Base-by-base conservation (phyloP, 2,113 vertebrate species). In the Puffinus mauretanicus region DNA sequence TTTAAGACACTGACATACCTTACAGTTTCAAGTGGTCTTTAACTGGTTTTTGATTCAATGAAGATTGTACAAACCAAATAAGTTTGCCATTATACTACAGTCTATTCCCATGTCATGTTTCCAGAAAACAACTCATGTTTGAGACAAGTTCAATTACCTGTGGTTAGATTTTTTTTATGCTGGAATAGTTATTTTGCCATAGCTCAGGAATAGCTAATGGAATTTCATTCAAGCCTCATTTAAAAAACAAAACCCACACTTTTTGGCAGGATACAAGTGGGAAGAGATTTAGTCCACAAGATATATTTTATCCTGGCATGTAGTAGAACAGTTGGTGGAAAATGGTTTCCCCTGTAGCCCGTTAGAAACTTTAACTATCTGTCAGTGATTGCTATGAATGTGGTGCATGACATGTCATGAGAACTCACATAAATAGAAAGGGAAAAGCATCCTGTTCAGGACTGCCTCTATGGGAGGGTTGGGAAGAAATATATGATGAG, bases 281-380 rank as follows among this genome's bases (percentile, higher is more conserved):
- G 91, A 94, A 96, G 93, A 95, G 84, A 95, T 97, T 97, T 95
- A 96, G 95, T 94, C 94, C 89, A 73, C 80, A 86, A 97, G 86
- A 95, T 61, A 86, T 94, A 97, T 96, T 96, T 97, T 90, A 94
- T 96, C 78, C 86, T 94, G 93, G 87, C 88, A 90, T 96, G 81
- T 86, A 67, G 61, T 80, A 97, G 92, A 96, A 92, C 54, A 95
- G 78, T 95, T 91, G 85, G 90, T 97, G 82, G 95, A 97, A 98
- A 96, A 95, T 90, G 88, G 80, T 96, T 97, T 97, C 83, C 93
- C 81, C 81, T 93, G 77, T 95, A 97, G 92, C 90, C 96, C 7
- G 29, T 96, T 93, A 95, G 91, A 96, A 97, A 89, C 89, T 96
- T 97, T 96, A 97, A 97, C 84, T 94, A 97, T 94, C 94, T 95